Evolutionary conservation across 1,140 invertebrate species (phyloP), one percentile per base, ranked within the genome.

Genomic region (Geopemphigus sp.): DNA sequence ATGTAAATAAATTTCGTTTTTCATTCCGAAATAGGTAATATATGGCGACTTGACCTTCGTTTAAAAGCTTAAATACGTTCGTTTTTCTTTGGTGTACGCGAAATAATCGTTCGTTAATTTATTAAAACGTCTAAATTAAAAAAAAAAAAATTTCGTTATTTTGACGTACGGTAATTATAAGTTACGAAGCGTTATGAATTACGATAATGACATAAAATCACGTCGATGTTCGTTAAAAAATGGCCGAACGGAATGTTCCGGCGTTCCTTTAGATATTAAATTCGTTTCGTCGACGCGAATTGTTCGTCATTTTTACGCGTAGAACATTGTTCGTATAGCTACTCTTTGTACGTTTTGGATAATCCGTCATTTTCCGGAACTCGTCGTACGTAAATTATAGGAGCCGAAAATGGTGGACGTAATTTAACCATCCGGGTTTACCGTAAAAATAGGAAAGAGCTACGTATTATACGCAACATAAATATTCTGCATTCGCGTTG

Each of bases 91-190:
- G 8, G 17, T n/a, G n/a, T n/a, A n/a, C n/a, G 22, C 19, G 26
- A 63, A 32, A 63, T 63, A 63, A 63, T 63, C 59, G 29, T 29
- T 63, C 59, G 29, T 6, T 63, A 29, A 63, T 63, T 24, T 29
- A 63, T 63, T 63, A 63, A 32, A 63, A 63, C 17, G 59, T 32
- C 26, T 63, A 59, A 59, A 59, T 59, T 59, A n/a, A n/a, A n/a
- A n/a, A n/a, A n/a, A 26, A 26, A 59, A 53, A 32, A 63, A 63
- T 63, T 19, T 29, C 17, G 29, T 63, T 63, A 63, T 63, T 15
- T 32, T 6, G 6, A 63, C 8, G 59, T 29, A 63, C 15, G 26
- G 26, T 63, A 63, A n/a, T n/a, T n/a, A n/a, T n/a, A n/a, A 24
- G 29, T 29, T n/a, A n/a, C 59, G 17, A 63, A 26, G 26, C 59